phyloP scores from a whole-genome alignment of 1,140 invertebrate species.

The Galleria mellonella region DNA sequence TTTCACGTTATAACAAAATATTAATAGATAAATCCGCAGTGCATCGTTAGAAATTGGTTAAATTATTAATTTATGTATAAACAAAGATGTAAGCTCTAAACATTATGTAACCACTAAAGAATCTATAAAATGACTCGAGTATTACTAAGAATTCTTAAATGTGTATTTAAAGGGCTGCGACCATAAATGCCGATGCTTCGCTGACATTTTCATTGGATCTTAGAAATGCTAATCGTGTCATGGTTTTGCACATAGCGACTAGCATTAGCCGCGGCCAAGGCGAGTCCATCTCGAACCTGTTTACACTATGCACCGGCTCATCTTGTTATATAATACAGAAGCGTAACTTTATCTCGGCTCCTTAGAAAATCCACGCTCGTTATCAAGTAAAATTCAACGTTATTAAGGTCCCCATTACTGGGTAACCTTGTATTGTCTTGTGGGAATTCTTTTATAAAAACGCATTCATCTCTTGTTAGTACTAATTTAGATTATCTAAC shows the following conservation, averaged over 20 bases:
- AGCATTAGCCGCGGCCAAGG: conserved; percentile 46
- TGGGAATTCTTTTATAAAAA: conserved; percentile 40
- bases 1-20: neutral
- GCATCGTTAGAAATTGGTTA: no score
- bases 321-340: neutral
- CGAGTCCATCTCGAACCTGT: conserved; percentile 44
- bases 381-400: neutral
- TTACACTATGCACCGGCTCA: conserved; percentile 15
- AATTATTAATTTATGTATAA: neutral
- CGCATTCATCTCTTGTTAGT: conserved; percentile 19
- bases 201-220: conserved; percentile 13
- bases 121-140: neutral
- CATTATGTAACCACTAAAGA: neutral
- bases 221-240: conserved; percentile 51
- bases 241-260: conserved; percentile 35
- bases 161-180: neutral
- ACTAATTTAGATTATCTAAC: conserved; percentile 39
- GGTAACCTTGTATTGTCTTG: conserved; percentile 42
- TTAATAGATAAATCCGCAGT: neutral
- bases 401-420: neutral
- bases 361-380: neutral
- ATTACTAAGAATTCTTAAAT: neutral
- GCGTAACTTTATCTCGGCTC: neutral
- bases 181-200: conserved; percentile 15
- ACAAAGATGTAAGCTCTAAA: neutral